Conservation (phyloP, 2,113 vertebrate species). For the Crotalus viridis region DNA sequence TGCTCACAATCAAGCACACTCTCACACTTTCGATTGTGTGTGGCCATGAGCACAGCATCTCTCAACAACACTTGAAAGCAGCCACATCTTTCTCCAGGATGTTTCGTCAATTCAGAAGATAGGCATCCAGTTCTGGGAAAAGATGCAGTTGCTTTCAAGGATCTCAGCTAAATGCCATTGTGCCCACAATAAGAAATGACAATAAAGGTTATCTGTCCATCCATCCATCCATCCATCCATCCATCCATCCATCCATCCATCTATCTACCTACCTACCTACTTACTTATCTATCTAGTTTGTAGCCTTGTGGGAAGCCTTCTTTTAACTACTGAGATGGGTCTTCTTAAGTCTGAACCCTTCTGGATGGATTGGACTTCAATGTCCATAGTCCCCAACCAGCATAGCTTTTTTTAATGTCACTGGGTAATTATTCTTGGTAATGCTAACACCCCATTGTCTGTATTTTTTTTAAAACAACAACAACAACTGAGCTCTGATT, state of each 20-base stretch:
- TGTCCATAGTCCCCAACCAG: background rate
- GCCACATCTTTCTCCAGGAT: background rate
- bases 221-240: too few species aligned
- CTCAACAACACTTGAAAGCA: background rate
- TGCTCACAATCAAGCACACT: background rate
- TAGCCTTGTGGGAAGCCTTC: background rate
- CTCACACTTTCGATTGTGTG: background rate
- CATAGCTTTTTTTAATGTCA: background rate
- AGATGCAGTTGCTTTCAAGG: background rate
- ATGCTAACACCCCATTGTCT: background rate
- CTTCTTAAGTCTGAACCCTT: background rate
- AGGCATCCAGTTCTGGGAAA: background rate
- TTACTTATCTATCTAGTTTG: background rate
- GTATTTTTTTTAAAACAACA: too few species aligned
- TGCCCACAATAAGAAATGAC: too few species aligned
- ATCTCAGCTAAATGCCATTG: background rate
- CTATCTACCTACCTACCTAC: rapidly evolving
- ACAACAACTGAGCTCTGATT: background rate
- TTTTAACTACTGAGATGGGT: background rate
- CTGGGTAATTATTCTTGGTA: background rate
- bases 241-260: too few species aligned
- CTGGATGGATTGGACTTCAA: background rate
- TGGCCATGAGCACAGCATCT: background rate
- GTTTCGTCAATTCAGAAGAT: background rate
- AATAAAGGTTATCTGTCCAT: too few species aligned